phyloP scores from a whole-genome alignment of 2,888 invertebrate genomes.

The Chrysodeixis includens region DNA sequence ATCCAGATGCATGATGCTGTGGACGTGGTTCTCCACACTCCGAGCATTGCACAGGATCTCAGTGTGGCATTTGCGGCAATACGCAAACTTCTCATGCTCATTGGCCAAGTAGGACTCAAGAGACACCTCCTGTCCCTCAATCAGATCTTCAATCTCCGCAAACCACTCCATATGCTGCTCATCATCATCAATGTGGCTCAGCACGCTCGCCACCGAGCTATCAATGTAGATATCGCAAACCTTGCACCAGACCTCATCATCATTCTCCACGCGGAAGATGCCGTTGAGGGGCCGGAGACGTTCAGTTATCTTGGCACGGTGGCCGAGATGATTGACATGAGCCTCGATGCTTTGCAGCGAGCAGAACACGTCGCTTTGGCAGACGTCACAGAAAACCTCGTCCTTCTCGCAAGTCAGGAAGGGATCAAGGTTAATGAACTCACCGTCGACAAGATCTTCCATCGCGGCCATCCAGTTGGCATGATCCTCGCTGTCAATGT shows the following conservation, averaged over 20 bases:
- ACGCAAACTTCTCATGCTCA: conserved; percentile 71
- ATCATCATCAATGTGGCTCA: conserved; percentile 74
- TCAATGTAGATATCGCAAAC: conserved; percentile 71
- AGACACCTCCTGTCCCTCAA: conserved; percentile 69
- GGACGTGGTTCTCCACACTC: conserved; percentile 71
- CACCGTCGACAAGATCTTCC: conserved; percentile 75
- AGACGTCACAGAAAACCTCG: conserved; percentile 73
- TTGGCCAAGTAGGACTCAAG: conserved; percentile 67
- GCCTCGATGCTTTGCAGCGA: conserved; percentile 68
- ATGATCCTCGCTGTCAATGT: conserved; percentile 72
- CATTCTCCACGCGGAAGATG: conserved; percentile 68
- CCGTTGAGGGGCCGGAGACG: conserved; percentile 73
- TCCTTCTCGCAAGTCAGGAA: conserved; percentile 72
- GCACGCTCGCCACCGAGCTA: conserved; percentile 64
- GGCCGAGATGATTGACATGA: conserved; percentile 73
- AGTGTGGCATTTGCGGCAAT: conserved; percentile 73
- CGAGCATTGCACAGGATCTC: conserved; percentile 67
- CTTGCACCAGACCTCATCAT: conserved; percentile 76
- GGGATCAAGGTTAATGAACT: conserved; percentile 71
- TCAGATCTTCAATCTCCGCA: conserved; percentile 71
- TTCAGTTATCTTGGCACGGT: conserved; percentile 70
- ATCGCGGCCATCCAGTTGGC: conserved; percentile 75
- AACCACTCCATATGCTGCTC: conserved; percentile 75
- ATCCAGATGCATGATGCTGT: conserved; percentile 71
- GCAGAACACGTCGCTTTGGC: conserved; percentile 65